Evolutionary conservation across 2,113 vertebrate genomes (phyloP).

Genomic region (Corythornis vintsioides): DNA sequence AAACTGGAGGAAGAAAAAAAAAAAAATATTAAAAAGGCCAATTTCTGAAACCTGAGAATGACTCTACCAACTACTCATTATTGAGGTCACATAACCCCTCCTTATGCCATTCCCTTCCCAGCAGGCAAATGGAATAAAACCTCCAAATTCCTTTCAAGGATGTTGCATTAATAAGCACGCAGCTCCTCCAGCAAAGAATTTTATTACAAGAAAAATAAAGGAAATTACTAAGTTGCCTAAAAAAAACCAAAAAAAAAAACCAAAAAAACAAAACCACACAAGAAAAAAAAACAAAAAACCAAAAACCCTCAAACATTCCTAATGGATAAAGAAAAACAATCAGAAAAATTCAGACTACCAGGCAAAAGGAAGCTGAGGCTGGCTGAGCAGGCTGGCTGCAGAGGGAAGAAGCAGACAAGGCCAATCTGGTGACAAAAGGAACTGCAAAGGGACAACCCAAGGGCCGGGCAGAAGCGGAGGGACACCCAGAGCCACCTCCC

Average conservation of each 20-base stretch:
- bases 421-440: rapidly evolving
- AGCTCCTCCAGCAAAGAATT: not conserved
- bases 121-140: not conserved
- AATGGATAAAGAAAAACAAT: not conserved
- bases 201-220: not conserved
- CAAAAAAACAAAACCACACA: too few relatives aligned
- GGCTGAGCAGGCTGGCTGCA: not conserved
- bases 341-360: not conserved
- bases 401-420: not conserved
- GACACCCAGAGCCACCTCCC: not conserved
- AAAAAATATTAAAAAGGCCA: not conserved
- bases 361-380: not conserved
- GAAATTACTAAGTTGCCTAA: not conserved
- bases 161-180: not conserved
- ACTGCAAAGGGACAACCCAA: not conserved
- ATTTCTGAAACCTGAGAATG: not conserved
- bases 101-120: not conserved
- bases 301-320: not conserved
- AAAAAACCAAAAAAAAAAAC: not conserved
- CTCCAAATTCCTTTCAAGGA: not conserved
- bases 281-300: not conserved
- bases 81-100: not conserved
- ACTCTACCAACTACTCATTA: not conserved
- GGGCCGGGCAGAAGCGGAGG: not conserved
- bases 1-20: not conserved